Base-by-base conservation (phyloP, 2,888 invertebrate species). In the Podotricha telesiphe region DNA sequence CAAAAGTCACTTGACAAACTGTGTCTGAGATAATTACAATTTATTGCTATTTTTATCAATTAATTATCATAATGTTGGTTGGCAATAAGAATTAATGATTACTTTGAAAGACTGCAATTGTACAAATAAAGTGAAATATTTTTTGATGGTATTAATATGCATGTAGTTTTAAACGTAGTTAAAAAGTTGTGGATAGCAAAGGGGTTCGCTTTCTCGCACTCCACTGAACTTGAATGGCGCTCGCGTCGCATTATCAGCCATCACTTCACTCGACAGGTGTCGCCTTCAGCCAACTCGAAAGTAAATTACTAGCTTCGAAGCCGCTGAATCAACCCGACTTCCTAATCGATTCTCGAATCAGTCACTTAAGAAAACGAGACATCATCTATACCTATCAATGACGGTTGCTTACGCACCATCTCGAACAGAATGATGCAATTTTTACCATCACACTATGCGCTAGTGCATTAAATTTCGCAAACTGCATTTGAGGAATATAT, bases 201-300 rank as follows among this genome's bases (percentile, higher is more conserved):
- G 77, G 78, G 78, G 80, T 82, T 80, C 79, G 80, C 81, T 78
- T 82, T 79, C 80, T 87, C 85, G 80, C 86, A 82, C 84, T 82
- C 82, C 80, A 83, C 76, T 86, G 87, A 86, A 83, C 88, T 81
- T 86, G 87, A 91, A 91, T 89, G 82, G 87, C 86, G 86, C 83
- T 83, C 87, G 87, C 87, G 84, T 91, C 90, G 89, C 85, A 89
- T 93, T 92, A 91, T 91, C 89, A 88, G 86, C 87, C 89, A 88
- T 91, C 91, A 91, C 87, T 88, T 89, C 81, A 82, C 82, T 80
- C 89, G 92, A 91, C 92, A 93, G 92, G 92, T 92, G 91, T 92
- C 92, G 90, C 89, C 89, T 89, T 90, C 92, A 92, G 91, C 90
- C 87, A 88, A 88, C 90, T 91, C 87, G 88, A 90, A 87, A 91